Percentiles rank a stretch among this genome's conserved stretches.
These are phyloP conservation scores for Astreopora myriophthalma DNA, from an alignment of 64 coral and sea anemone species.

Conservation along the genomic window DNA sequence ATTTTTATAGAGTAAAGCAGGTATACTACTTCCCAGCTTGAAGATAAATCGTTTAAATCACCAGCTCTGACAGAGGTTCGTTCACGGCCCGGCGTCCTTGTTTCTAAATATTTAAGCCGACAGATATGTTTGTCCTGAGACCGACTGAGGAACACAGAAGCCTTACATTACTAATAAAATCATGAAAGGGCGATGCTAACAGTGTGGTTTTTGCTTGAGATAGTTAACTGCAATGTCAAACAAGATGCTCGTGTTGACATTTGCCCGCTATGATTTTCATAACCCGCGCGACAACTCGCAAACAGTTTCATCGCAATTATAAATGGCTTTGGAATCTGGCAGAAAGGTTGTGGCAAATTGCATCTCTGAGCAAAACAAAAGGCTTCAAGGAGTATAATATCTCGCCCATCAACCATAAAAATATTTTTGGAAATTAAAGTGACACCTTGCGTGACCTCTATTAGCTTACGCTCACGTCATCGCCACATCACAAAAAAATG, in stretches of 20 bases:
- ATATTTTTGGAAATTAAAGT: slow-evolving; percentile 54
- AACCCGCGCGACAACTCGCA: not conserved
- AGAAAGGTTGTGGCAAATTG: not conserved
- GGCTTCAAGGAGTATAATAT: slow-evolving; percentile 22
- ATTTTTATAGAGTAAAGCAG: not conserved
- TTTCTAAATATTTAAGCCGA: not conserved
- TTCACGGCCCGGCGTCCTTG: not conserved
- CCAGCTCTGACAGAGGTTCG: slow-evolving; percentile 11
- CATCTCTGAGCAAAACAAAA: slow-evolving; percentile 10
- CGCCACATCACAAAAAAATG: not conserved
- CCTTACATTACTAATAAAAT: slow-evolving; percentile 28
- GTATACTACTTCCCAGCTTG: slow-evolving; percentile 17
- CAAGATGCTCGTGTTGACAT: not conserved
- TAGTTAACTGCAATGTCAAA: not conserved
- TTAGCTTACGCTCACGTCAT: not conserved
- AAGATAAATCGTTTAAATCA: slow-evolving; percentile 20
- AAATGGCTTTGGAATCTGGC: slow-evolving; percentile 11
- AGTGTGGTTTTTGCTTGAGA: slow-evolving; percentile 12
- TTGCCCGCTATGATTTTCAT: slow-evolving; percentile 12
- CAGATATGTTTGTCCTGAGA: not conserved
- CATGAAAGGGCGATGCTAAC: not conserved
- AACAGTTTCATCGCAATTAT: slow-evolving; percentile 41
- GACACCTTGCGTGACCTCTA: slow-evolving; percentile 18
- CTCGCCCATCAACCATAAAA: slow-evolving; percentile 27
- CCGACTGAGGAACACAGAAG: not conserved